Evolutionary conservation across 2,888 invertebrate genomes (phyloP), one percentile per base, ranked within the genome.

Genomic region (Endomychus coccineus): DNA sequence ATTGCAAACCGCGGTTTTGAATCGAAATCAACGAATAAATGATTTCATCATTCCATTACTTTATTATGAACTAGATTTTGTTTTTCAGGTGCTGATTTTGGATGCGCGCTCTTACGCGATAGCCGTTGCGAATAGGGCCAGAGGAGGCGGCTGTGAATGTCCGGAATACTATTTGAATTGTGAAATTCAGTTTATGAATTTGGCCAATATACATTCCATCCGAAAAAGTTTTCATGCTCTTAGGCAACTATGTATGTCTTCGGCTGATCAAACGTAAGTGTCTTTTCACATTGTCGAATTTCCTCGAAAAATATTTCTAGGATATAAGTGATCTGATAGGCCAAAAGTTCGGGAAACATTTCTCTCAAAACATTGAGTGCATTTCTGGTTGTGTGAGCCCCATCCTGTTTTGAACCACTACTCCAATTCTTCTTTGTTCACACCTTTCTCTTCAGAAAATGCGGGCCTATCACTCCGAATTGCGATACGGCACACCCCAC

Each of bases 201-300:
- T 98, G 62, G 91, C 95, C 35, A 98, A 98, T 69, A 97, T 98
- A 52, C 97, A 98, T 69, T 82, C 86, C 54, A 89, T 97, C 61
- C 74, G 96, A 28, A 84, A 86, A 58, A 91, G 92, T 67, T 97
- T 95, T 70, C 83, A 86, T 46, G 82, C 86, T 44, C 71, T 97
- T 46, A 71, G 96, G 34, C 77, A 79, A 39, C 67, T 88, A 2
- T 83, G 83, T 48, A 80, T 80, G n/a, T 79, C 84, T 35, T 76
- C 86, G 9, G 73, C 80, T 16, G 88, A 89, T 61, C 81, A 82
- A 61, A 73, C 79, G 87, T 88, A 59, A 69, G 71, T 65, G 37
- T 2, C 16, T 13, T 23, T 36, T 9, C 5, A n/a, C 10, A 22
- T 29, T 9, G 5, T 29, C 15, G 13, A 29, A 15, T 13, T 29